Evolutionary conservation across 2,113 vertebrate species (phyloP).

Genomic region (Labrus mixtus): DNA sequence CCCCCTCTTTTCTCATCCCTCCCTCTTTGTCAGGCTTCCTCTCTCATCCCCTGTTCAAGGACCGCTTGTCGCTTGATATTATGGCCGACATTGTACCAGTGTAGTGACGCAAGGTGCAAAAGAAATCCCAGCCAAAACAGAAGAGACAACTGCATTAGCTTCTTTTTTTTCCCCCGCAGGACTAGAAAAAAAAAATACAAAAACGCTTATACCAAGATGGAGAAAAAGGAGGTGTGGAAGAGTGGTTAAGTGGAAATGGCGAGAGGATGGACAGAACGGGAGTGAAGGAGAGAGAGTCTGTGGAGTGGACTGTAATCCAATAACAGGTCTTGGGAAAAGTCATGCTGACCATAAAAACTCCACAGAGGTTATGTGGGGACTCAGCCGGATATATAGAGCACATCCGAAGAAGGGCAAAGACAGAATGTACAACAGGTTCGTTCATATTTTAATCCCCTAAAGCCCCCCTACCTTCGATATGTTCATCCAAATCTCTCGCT

Average conservation of each 20-base stretch:
- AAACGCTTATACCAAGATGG: neutral
- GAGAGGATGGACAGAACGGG: slow-evolving; percentile 38
- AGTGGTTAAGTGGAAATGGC: slow-evolving; percentile 16
- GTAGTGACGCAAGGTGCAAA: slow-evolving; percentile 62
- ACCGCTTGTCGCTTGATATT: slow-evolving; percentile 68
- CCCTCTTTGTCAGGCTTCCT: slow-evolving; percentile 24
- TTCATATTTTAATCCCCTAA: slow-evolving; percentile 65
- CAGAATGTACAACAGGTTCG: slow-evolving; percentile 63
- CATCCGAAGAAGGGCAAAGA: slow-evolving; percentile 30
- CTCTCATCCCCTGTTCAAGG: slow-evolving; percentile 59
- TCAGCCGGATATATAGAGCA: slow-evolving; percentile 34
- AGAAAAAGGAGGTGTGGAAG: slow-evolving; percentile 17
- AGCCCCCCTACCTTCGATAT: slow-evolving; percentile 38
- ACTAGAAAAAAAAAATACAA: slow-evolving; percentile 29
- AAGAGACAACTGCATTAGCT: slow-evolving; percentile 38
- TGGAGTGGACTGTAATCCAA: slow-evolving; percentile 52
- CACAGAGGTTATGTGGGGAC: slow-evolving; percentile 53
- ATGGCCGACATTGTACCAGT: slow-evolving; percentile 42
- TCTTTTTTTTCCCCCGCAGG: slow-evolving; percentile 38
- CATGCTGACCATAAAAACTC: slow-evolving; percentile 58
- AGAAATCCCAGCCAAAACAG: neutral
- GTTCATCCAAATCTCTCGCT: slow-evolving; percentile 59
- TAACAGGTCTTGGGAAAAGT: slow-evolving; percentile 59
- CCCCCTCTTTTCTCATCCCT: slow-evolving; percentile 32
- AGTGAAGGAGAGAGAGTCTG: slow-evolving; percentile 48